A percentile compares a stretch with the other conserved stretches of the same genome.
phyloP scores from a whole-genome alignment of 2,888 invertebrate genomes.

The Hyposoter didymator region DNA sequence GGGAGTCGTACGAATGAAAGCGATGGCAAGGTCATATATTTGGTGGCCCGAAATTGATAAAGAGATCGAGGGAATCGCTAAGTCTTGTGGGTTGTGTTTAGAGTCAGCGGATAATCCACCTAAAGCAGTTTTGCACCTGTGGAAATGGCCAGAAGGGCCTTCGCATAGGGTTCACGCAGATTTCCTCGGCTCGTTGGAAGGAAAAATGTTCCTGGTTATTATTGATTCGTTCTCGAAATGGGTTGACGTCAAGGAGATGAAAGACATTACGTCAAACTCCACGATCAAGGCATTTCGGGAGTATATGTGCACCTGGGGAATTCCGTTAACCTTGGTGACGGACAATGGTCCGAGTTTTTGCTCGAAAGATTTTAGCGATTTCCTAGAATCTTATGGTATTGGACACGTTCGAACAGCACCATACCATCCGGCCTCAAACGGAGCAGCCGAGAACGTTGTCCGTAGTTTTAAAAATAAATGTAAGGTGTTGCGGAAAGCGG shows the following conservation, averaged over 20 bases:
- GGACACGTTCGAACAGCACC: not conserved
- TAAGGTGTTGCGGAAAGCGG: conserved; percentile 34
- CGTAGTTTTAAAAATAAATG: conserved; percentile 56
- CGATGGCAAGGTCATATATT: not conserved
- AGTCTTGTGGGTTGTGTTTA: not conserved
- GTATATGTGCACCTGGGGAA: conserved; percentile 49
- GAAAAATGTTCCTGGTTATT: conserved; percentile 54
- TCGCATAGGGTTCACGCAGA: conserved; percentile 53
- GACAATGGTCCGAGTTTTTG: conserved; percentile 8
- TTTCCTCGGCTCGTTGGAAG: conserved; percentile 65
- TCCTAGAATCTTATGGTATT: not conserved
- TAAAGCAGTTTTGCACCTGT: not conserved
- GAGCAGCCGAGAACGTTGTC: conserved; percentile 45
- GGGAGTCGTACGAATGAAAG: not conserved
- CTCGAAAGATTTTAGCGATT: not conserved
- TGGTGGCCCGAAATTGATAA: conserved; percentile 1
- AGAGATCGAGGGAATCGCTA: not conserved
- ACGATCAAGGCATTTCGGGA: conserved; percentile 52
- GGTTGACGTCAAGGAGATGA: conserved; percentile 60
- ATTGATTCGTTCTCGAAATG: conserved; percentile 57
- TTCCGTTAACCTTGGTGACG: conserved; percentile 21
- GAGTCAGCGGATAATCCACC: conserved; percentile 11
- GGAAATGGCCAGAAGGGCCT: conserved; percentile 6
- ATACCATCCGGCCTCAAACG: conserved; percentile 5
- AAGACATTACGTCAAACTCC: conserved; percentile 29